These are phyloP conservation scores for Malurus melanocephalus DNA, from an alignment of 2,113 vertebrate species.

Conservation along the genomic window DNA sequence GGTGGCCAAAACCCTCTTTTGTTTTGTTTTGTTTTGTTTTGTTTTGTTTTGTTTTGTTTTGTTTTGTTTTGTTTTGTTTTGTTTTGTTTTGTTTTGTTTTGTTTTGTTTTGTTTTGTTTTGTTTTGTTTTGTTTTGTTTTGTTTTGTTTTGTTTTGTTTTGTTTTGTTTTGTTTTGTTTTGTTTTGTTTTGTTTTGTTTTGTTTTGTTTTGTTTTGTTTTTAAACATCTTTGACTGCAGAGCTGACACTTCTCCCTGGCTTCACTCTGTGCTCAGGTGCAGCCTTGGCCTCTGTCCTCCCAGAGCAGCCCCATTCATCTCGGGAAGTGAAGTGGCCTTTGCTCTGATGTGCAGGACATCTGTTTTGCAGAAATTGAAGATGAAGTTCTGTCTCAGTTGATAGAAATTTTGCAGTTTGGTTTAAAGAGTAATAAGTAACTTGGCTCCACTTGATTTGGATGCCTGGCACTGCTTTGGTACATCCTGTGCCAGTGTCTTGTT, in stretches of 20 bases:
- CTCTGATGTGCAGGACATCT: fast-evolving
- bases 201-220: background rate
- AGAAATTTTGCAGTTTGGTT: background rate
- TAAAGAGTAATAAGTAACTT: background rate
- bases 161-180: background rate
- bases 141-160: background rate
- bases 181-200: background rate
- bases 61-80: background rate
- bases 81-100: background rate
- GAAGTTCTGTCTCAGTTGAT: background rate
- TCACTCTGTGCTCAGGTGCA: no score
- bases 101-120: background rate
- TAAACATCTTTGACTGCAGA: background rate
- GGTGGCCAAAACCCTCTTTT: background rate
- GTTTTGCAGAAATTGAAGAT: background rate
- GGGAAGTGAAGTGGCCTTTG: background rate
- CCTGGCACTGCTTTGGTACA: background rate
- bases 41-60: background rate
- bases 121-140: background rate
- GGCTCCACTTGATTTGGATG: background rate
- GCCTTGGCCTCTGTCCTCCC: fast-evolving
- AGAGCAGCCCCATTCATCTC: background rate
- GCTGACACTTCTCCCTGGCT: fast-evolving
- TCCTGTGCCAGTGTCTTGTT: fast-evolving
- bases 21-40: background rate